These are phyloP conservation scores for Dipodomys spectabilis DNA, from an alignment of 2,113 vertebrate species.

Conservation along the genomic window DNA sequence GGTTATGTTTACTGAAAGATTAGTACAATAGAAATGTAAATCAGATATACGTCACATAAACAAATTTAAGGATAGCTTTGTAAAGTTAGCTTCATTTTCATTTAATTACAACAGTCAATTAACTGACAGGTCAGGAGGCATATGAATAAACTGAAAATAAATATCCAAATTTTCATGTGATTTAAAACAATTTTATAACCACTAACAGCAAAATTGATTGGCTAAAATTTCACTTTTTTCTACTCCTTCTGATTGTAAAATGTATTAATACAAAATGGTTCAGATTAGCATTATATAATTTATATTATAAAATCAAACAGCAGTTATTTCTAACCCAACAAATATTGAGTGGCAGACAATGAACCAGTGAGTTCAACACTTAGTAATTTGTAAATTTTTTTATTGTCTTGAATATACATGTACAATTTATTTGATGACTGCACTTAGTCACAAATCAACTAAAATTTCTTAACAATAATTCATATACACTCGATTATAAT, in stretches of 20 bases:
- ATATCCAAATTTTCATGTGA: neutral
- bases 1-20: slow-evolving; percentile 32
- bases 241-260: slow-evolving; percentile 39
- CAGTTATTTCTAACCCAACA: slow-evolving; percentile 50
- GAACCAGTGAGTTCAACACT: slow-evolving; percentile 10
- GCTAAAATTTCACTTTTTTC: slow-evolving; percentile 43
- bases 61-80: slow-evolving; percentile 40
- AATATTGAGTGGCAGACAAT: neutral
- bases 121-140: slow-evolving; percentile 2
- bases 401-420: neutral
- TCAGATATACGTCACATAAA: neutral
- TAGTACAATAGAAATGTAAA: neutral
- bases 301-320: slow-evolving; percentile 23
- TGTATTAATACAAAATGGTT: slow-evolving; percentile 11
- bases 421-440: neutral
- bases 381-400: neutral
- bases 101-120: slow-evolving; percentile 21
- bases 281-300: neutral
- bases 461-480: neutral
- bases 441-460: neutral
- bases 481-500: neutral
- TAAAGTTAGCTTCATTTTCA: slow-evolving; percentile 23
- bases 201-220: neutral
- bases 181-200: slow-evolving; percentile 52
- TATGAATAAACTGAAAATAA: slow-evolving; percentile 9